Percentiles rank a stretch among this genome's conserved stretches.
phyloP scores from a whole-genome alignment of 2,888 invertebrate species.

The Agelastica alni region DNA sequence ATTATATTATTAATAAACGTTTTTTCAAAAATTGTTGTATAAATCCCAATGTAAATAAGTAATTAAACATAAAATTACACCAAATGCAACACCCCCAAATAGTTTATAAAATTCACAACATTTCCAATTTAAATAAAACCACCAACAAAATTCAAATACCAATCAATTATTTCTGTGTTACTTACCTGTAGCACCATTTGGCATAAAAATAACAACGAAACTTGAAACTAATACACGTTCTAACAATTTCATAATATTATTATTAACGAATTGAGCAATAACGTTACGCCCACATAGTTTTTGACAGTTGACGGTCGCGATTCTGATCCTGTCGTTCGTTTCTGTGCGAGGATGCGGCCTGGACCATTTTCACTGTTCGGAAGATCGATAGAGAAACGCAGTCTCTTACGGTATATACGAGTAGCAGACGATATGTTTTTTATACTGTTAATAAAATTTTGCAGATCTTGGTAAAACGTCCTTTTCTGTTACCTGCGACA shows the following conservation, averaged over 20 bases:
- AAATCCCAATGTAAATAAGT: too few relatives aligned
- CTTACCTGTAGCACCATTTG: conserved; percentile 41
- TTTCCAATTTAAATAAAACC: too few relatives aligned
- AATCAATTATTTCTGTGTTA: too few relatives aligned
- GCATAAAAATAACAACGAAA: conserved; percentile 32
- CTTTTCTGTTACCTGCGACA: neutral
- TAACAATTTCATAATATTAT: conserved; percentile 31
- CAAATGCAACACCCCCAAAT: too few relatives aligned
- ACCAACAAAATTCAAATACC: too few relatives aligned
- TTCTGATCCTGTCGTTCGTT: conserved; percentile 26
- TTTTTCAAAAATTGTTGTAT: too few relatives aligned
- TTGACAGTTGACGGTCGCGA: conserved; percentile 32
- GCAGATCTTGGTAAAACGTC: neutral
- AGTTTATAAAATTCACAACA: too few relatives aligned
- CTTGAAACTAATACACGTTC: conserved; percentile 27
- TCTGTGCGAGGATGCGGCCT: conserved; percentile 19
- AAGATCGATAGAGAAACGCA: conserved; percentile 40
- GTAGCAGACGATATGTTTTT: neutral
- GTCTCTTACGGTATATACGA: neutral
- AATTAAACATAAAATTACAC: too few relatives aligned
- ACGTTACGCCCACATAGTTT: conserved; percentile 45
- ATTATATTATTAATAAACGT: too few relatives aligned
- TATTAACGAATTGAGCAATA: conserved; percentile 28
- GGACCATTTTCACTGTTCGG: conserved; percentile 36
- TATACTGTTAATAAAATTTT: neutral